These are phyloP conservation scores for Ennomos quercinarius DNA, from an alignment of 2,888 invertebrate genomes.

Conservation along the genomic window DNA sequence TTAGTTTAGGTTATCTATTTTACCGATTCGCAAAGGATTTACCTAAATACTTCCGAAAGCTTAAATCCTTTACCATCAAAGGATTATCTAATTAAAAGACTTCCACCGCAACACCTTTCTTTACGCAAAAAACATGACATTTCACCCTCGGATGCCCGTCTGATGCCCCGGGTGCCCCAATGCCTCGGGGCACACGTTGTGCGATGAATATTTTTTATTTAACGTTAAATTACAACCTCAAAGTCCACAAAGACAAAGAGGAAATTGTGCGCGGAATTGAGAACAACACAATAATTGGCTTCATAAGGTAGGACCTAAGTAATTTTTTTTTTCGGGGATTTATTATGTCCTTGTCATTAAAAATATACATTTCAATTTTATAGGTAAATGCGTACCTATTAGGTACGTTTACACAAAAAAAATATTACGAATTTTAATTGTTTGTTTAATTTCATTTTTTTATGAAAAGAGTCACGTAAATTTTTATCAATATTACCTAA, in stretches of 20 bases:
- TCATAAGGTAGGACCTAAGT: not conserved
- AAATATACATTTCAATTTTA: too few relatives aligned
- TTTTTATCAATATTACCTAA: too few relatives aligned
- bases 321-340: constrained; percentile 1
- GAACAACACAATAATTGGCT: constrained; percentile 8
- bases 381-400: too few relatives aligned
- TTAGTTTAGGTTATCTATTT: too few relatives aligned
- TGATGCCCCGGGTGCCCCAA: too few relatives aligned
- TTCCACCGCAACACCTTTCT: not conserved
- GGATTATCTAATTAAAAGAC: not conserved
- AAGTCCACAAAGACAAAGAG: constrained; percentile 15
- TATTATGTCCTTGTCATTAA: not conserved
- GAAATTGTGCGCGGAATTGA: constrained; percentile 15
- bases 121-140: constrained; percentile 17
- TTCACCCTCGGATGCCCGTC: constrained; percentile 1
- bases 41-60: too few relatives aligned
- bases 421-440: too few relatives aligned
- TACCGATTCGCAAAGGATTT: too few relatives aligned
- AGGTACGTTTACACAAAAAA: too few relatives aligned
- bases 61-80: too few relatives aligned
- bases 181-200: constrained; percentile 5
- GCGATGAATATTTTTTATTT: constrained; percentile 15
- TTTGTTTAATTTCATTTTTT: too few relatives aligned
- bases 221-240: constrained; percentile 4
- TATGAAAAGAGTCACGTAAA: too few relatives aligned